phyloP scores from a whole-genome alignment of 2,113 vertebrate genomes.

The Mugil cephalus region DNA sequence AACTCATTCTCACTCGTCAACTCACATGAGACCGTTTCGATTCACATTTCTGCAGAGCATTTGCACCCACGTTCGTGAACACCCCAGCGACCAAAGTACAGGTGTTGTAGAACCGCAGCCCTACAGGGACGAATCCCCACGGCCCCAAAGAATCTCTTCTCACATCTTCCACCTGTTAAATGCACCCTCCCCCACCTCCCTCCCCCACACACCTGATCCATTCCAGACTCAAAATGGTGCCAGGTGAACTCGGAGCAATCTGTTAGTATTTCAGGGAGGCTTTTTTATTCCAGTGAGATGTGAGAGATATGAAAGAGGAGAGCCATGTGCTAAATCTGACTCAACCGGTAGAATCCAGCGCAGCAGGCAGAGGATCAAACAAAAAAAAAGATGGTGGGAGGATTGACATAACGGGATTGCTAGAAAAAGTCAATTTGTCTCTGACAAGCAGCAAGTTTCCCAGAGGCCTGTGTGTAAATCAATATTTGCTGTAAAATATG shows the following conservation, averaged over 20 bases:
- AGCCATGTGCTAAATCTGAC: slow-evolving; percentile 21
- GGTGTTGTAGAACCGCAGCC: slow-evolving; percentile 22
- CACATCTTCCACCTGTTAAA: slow-evolving; percentile 35
- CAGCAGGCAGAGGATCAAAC: slow-evolving; percentile 49
- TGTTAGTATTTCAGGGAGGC: slow-evolving; percentile 37
- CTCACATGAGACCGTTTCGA: background rate
- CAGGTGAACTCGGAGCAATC: slow-evolving; percentile 39
- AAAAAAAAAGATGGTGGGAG: slow-evolving; percentile 28
- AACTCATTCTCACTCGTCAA: background rate
- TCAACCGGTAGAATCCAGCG: slow-evolving; percentile 11
- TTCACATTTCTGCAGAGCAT: background rate
- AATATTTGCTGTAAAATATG: slow-evolving; percentile 42
- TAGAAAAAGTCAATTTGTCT: slow-evolving; percentile 36
- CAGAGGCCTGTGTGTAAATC: slow-evolving; percentile 38
- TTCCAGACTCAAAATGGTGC: slow-evolving; percentile 34
- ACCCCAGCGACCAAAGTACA: background rate
- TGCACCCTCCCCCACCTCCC: no score
- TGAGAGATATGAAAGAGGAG: slow-evolving; percentile 1
- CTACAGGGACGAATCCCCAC: no score
- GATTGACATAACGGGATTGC: slow-evolving; percentile 34
- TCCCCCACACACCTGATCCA: slow-evolving; percentile 22
- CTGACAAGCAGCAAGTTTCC: slow-evolving; percentile 29
- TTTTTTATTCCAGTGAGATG: slow-evolving; percentile 32
- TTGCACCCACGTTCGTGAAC: slow-evolving; percentile 4
- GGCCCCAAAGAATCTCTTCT: slow-evolving; percentile 25